Evolutionary conservation across 2,113 vertebrate genomes (phyloP), one percentile per base, ranked within the genome.

Genomic region (Nibea albiflora): DNA sequence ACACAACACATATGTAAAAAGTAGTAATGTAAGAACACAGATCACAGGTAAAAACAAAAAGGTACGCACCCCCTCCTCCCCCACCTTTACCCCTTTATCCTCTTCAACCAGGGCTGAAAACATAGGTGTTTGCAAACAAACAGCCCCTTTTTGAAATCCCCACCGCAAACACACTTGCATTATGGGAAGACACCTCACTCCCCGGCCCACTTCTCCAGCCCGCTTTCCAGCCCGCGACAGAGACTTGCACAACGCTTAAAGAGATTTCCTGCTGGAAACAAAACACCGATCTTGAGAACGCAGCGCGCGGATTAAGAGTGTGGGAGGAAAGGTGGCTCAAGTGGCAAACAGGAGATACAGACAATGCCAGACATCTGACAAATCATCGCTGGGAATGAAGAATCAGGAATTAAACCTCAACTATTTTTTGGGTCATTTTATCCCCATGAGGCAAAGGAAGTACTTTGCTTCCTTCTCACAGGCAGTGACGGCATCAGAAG

Each of bases 101-200:
- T 26, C 3, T 28, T 72, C 20, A 68, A 63, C 58, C 57, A 10
- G 1, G 58, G 17, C 65, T 42, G 22, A 52, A 44, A 47, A 69
- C 61, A 56, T 4, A 54, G n/a, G 42, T 73, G 89, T 91, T 89
- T 82, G 84, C 85, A 83, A 85, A 86, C 85, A 88, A 93, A 89
- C 91, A 91, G 60, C 24, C 11, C 22, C n/a, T 1, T 76, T 65
- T 71, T 87, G 73, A 87, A 90, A 88, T 80, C 83, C 78, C 52
- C 49, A 58, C 62, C 47, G 69, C 80, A 83, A 79, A 76, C 79
- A 80, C 70, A 67, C 39, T 53, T 50, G 50, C 49, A 69, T 64
- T 65, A 73, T 50, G 61, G 78, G 75, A 78, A 72, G 75, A 74
- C 31, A 64, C 19, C 20, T 47, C 75, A 50, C 24, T 75, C 62